Base-by-base conservation (phyloP, 2,888 invertebrate species). In the Nebria salina region DNA sequence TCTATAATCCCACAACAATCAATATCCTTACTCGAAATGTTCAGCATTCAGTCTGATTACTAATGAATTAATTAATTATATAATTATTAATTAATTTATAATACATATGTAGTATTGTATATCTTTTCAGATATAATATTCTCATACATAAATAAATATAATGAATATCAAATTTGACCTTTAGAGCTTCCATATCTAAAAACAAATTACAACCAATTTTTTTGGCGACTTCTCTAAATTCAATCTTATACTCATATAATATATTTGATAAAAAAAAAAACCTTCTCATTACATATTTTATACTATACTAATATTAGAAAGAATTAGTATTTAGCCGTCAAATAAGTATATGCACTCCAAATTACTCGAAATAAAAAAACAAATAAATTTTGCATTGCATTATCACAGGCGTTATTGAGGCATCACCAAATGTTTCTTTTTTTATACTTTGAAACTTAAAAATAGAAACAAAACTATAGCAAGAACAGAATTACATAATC, bases 331-430 rank as follows among this genome's bases (percentile, higher is more conserved):
- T 8, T 43, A 43, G 9, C 11, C 54, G 54, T 11, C 4, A 11
- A 11, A 13, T 11, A 11, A 11, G 7, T 11, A 8, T 65, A 65
- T 43, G 76, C 65, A 76, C 81, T 81, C 81, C 81, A 76, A 76
- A 80, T 80, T 75, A 76, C 73, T 81, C 73, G 54, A 76, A 76
- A 66, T 13, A 76, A 76, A 76, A 7, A 66, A 73, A 54, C 54
- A 2, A 54, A 11, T 8, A 34, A 76, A 72, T 66, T 79, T 78
- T 76, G 68, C 80, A 80, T 81, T 80, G 72, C 81, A 81, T 76
- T 80, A 81, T 81, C 81, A 81, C 81, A 81, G 81, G 81, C 81
- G 76, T 81, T 73, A 66, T 81, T 81, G 81, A 81, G 81, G 81
- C 81, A 76, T 81, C 73, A 81, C 76, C 81, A 81, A 20, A 81